Evolutionary conservation across 2,888 invertebrate species (phyloP).

Genomic region (Mythimna impura): DNA sequence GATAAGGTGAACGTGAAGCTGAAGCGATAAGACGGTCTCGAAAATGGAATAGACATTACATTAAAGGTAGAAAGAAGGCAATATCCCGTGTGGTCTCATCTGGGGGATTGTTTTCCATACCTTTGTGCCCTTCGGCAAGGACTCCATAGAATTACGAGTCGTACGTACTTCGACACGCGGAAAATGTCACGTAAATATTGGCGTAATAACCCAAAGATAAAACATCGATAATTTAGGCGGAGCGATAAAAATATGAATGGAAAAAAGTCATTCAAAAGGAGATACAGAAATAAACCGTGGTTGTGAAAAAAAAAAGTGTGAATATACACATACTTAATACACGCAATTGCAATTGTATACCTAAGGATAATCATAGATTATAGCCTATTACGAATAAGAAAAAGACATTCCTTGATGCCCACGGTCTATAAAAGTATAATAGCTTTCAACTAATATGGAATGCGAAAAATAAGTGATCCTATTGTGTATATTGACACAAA

Average conservation of each 20-base stretch:
- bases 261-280: conserved; percentile 21
- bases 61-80: conserved; percentile 15
- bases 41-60: conserved; percentile 11
- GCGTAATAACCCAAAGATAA: conserved; percentile 30
- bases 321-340: background rate
- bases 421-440: conserved; percentile 14
- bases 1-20: conserved; percentile 20
- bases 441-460: conserved; percentile 3
- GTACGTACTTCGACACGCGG: background rate
- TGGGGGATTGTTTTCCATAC: conserved; percentile 4
- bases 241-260: conserved; percentile 34
- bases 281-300: conserved; percentile 12
- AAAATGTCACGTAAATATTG: conserved; percentile 35
- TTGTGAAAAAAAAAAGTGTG: background rate
- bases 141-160: background rate
- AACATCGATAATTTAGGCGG: background rate
- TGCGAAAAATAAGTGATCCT: conserved; percentile 16
- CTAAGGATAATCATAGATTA: conserved; percentile 1
- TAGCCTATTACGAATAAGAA: background rate
- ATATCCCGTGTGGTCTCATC: background rate
- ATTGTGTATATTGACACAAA: conserved; percentile 39
- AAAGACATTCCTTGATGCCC: background rate
- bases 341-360: background rate
- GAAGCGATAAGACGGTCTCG: background rate
- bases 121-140: background rate